Base-by-base conservation (phyloP, 1,140 invertebrate species). In the Leptestheria dahalacensis region DNA sequence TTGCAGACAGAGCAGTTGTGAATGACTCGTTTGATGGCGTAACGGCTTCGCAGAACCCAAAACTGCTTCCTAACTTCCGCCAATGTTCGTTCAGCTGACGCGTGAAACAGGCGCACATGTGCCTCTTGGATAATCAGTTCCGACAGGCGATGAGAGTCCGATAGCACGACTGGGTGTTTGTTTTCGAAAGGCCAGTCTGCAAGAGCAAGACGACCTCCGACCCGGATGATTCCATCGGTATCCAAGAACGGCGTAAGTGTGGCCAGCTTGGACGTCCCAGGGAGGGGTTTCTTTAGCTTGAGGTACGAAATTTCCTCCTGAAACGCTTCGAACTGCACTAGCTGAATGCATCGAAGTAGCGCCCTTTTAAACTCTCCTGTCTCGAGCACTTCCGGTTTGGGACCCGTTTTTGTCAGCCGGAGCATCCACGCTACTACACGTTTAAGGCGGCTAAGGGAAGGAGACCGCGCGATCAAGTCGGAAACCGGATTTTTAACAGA, bases 31-130 rank as follows among this genome's bases (percentile, higher is more conserved):
- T 49, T 1, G 11, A 49, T 20, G 15, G 57, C 18, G 1, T 3
- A 1, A 3, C 57, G 29, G 9, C 54, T 48, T 15, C 50, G 47
- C 3, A 57, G 33, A 23, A 61, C 61, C 62, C 62, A 63, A 47
- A 23, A 63, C 26, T 25, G 12, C 12, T 53, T 18, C 20, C 60
- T 46, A 10, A 61, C 23, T 18, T 47, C 55, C 12, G 24, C 12
- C n/a, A 61, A 29, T 25, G 51, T 21, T 18, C 26, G 2, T 49
- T 48, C 18, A 10, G 29, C 48, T 26, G 57, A 59, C 2, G 47
- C 12, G 46, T 62, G 57, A 9, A 48, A n/a, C 0, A 48, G 24
- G 6, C 23, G 20, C 2, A 20, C 15, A 51, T 57, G 57, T 3
- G 20, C 6, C 12, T 48, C 28, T 15, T 24, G 26, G 1, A 59